Evolutionary conservation across 2,888 invertebrate species (phyloP), one percentile per base, ranked within the genome.

Genomic region (Leptinotarsa juncta): DNA sequence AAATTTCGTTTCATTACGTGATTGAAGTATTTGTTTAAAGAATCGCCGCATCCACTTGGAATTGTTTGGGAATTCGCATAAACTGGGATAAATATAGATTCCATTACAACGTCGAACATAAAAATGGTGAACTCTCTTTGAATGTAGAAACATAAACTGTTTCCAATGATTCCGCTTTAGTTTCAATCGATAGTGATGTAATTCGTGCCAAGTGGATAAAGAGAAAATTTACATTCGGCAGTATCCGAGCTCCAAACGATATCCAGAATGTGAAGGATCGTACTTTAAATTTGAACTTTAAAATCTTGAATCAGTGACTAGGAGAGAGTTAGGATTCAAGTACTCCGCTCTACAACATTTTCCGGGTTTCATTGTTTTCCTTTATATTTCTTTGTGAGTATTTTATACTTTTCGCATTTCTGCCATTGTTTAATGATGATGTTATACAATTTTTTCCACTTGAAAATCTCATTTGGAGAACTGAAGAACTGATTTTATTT

Each of bases 21-120:
- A 62, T 62, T 62, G 62, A 62, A 62, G 62, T 62, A 62, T 62
- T 62, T 62, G 62, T 62, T 62, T 62, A n/a, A 62, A 62, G 26
- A 42, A 32, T n/a, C 42, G 32, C 32, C 62, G n/a, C 62, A n/a
- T 62, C 42, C 62, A 62, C 42, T 62, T 62, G 62, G n/a, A 62
- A 62, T 42, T n/a, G 42, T 26, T 62, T 12, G 42, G 42, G 62
- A 62, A 57, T 15, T 62, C 62, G 62, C 62, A 57, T 57, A 57
- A 53, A 57, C 32, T 32, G n/a, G n/a, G 62, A 32, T 62, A 42
- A 42, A 62, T 62, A 62, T 62, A 62, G 62, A 62, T 42, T 62
- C 18, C 62, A 62, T 62, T 42, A 18, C 26, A 62, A 26, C 42
- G 7, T 16, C 32, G 26, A 14, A 32, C 16, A 62, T 62, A 42